A percentile compares a stretch with the other conserved stretches of the same genome.
These are phyloP conservation scores for Diplodus puntazzo DNA, from an alignment of 2,797 vertebrate species.

Conservation along the genomic window DNA sequence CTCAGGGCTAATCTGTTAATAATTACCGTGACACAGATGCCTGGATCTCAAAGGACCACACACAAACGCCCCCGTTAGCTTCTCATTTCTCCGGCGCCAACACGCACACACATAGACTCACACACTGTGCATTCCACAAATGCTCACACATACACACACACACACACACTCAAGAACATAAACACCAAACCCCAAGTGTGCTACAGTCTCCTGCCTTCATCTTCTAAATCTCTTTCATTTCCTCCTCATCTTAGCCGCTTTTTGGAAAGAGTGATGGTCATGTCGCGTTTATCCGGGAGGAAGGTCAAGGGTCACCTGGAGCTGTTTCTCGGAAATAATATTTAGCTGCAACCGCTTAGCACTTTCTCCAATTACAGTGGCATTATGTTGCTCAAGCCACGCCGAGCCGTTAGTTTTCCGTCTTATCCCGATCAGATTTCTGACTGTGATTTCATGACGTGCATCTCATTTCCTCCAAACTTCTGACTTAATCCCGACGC, in stretches of 20 bases:
- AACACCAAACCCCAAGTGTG: slow-evolving; percentile 37
- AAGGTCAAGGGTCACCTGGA: slow-evolving; percentile 53
- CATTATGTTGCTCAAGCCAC: neutral
- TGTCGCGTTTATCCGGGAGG: slow-evolving; percentile 8
- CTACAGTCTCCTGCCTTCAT: slow-evolving; percentile 38
- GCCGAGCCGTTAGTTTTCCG: neutral
- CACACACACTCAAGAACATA: slow-evolving; percentile 19
- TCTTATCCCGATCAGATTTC: slow-evolving; percentile 7
- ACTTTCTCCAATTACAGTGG: neutral
- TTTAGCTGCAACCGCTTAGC: neutral
- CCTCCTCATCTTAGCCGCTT: slow-evolving; percentile 23
- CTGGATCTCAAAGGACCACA: slow-evolving; percentile 57
- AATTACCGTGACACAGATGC: slow-evolving; percentile 67
- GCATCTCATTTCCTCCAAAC: slow-evolving; percentile 2
- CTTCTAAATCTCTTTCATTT: slow-evolving; percentile 49
- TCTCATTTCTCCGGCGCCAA: slow-evolving; percentile 10
- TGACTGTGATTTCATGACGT: neutral
- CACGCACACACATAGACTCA: slow-evolving; percentile 6
- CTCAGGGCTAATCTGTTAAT: slow-evolving; percentile 66
- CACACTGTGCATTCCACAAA: slow-evolving; percentile 13
- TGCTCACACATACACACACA: neutral
- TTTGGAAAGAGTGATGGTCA: slow-evolving; percentile 16
- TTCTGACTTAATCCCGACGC: slow-evolving; percentile 3
- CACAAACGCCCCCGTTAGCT: slow-evolving; percentile 2
- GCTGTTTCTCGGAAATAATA: neutral